phyloP scores from a whole-genome alignment of 2,113 vertebrate genomes.

The Spermophilus dauricus region DNA sequence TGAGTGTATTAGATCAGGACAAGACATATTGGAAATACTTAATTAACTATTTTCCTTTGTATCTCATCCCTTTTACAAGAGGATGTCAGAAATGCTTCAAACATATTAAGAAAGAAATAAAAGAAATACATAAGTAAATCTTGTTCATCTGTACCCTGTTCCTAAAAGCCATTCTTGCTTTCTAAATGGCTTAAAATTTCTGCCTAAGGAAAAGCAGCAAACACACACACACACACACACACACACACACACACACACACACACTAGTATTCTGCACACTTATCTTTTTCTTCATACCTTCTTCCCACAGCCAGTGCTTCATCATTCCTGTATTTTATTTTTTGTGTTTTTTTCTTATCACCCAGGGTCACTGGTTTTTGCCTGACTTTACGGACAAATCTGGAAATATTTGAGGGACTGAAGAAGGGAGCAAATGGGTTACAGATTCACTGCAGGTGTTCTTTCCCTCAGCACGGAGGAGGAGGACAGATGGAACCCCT shows the following conservation, averaged over 20 bases:
- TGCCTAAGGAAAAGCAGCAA: background rate
- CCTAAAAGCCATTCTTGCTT: background rate
- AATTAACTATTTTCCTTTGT: background rate
- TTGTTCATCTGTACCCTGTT: background rate
- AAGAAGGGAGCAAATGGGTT: background rate
- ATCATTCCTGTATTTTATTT: background rate
- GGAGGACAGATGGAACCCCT: background rate
- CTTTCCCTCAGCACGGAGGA: background rate
- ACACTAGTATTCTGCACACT: background rate
- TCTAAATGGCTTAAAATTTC: background rate
- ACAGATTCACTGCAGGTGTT: background rate
- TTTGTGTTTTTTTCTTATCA: background rate
- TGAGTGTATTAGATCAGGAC: background rate
- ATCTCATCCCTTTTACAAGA: background rate
- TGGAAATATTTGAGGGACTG: background rate
- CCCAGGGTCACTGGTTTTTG: background rate
- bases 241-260: too few species aligned
- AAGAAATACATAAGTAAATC: background rate
- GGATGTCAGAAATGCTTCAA: slow-evolving; percentile 36
- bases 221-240: background rate
- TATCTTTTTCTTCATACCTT: slow-evolving; percentile 12
- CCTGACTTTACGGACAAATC: background rate
- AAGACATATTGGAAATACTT: background rate
- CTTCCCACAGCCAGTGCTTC: background rate
- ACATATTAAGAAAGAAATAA: background rate